Conservation (phyloP, 2,797 vertebrate species). For the Semotilus atromaculatus region DNA sequence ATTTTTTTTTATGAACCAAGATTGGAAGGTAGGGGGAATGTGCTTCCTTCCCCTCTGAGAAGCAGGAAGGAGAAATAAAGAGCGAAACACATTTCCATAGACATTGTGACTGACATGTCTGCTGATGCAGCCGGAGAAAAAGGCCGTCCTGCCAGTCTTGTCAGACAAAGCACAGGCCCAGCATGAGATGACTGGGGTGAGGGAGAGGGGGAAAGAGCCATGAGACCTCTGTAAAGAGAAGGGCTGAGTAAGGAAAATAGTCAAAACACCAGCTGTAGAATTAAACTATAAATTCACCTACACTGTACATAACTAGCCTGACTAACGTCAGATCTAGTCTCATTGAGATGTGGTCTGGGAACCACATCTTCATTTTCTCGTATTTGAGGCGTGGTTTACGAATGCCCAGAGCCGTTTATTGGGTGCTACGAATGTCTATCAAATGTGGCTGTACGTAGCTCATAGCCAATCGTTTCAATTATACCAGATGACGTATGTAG, state of each 20-base stretch:
- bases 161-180: constrained; percentile 25
- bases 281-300: neutral
- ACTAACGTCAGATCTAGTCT: too few relatives aligned
- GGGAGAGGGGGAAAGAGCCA: constrained; percentile 20
- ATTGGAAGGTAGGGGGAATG: neutral
- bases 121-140: constrained; percentile 39
- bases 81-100: constrained; percentile 35
- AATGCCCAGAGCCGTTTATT: too few relatives aligned
- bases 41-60: neutral
- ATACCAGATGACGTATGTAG: too few relatives aligned
- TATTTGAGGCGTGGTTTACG: too few relatives aligned
- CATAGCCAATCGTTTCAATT: too few relatives aligned
- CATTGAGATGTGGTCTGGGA: too few relatives aligned
- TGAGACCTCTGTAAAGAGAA: constrained; percentile 4
- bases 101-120: constrained; percentile 36
- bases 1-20: constrained; percentile 5
- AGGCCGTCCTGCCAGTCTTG: constrained; percentile 26
- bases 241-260: constrained; percentile 23
- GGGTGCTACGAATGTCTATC: too few relatives aligned
- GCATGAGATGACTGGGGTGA: constrained; percentile 28
- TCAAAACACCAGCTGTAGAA: constrained; percentile 9
- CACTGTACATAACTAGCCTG: too few relatives aligned
- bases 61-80: constrained; percentile 7
- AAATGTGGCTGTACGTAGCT: too few relatives aligned
- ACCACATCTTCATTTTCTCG: too few relatives aligned